Base-by-base conservation (phyloP, 2,888 invertebrate genomes). In the Panzeria rudis region DNA sequence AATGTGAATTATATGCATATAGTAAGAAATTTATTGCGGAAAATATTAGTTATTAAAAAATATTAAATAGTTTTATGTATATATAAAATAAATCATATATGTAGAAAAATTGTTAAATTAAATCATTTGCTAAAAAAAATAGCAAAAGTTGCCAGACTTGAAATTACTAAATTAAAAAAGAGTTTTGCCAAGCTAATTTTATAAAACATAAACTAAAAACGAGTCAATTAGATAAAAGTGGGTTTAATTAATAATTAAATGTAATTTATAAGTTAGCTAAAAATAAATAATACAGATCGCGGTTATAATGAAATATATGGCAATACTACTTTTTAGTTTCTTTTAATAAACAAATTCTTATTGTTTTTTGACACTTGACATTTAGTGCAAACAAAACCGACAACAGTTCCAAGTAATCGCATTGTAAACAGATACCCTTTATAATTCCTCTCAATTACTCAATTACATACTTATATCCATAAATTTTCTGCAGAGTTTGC, bases 361-460 rank as follows among this genome's bases (percentile, higher is more conserved):
- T 59, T 66, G 50, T 56, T 71, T 77, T 84, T 85, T 85, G 78
- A 85, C 85, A 85, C 82, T 81, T 78, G 82, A 82, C 73, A 78
- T 82, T 80, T 82, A 79, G 85, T 75, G 85, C 32, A 50, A 69
- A 41, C 38, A 54, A n/a, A 76, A 71, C 23, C 61, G n/a, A 11
- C n/a, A 13, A 7, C 6, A 13, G 5, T 25, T 35, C 29, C 0
- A 15, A 79, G 85, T 85, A 85, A 75, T 50, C 75, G 35, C 64
- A 4, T 41, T 15, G 20, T 23, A 23, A 13, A 38, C 52, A 50
- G 17, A n/a, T 29, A 47, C 15, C 17, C 38, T 20, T 11, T 4
- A 20, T 11, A 4, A 50, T n/a, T 3, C 4, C 25, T 15, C 17
- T 20, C 2, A 50, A 50, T 54, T 54, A 15, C n/a, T n/a, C n/a